Evolutionary conservation across 92 coral and sea anemone genomes (phyloP).

Genomic region (Porites divaricata): DNA sequence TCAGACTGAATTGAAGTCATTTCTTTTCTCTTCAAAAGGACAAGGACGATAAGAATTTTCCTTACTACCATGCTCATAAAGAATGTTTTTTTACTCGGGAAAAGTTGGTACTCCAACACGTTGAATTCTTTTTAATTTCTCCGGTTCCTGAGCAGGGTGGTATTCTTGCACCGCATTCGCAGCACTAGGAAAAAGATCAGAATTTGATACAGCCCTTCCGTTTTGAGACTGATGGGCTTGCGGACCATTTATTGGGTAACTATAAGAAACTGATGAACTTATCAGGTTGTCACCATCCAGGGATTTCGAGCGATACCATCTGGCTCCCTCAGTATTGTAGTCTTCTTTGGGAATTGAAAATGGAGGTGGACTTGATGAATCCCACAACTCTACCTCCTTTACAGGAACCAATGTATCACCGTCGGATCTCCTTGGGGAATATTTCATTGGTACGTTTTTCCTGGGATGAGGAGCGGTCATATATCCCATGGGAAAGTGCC

Average conservation of each 20-base stretch:
- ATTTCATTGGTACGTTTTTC: slow-evolving; percentile 3
- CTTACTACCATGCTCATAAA: too few species aligned
- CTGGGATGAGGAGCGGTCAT: slow-evolving; percentile 22
- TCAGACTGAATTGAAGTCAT: too few species aligned
- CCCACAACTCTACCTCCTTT: slow-evolving; percentile 31
- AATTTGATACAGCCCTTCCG: slow-evolving; percentile 3
- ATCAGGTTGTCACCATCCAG: not conserved
- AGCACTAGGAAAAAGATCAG: slow-evolving; percentile 7
- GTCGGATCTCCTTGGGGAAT: slow-evolving; percentile 1
- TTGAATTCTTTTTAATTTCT: slow-evolving; percentile 19
- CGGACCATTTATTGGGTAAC: slow-evolving; percentile 33
- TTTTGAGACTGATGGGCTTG: slow-evolving; percentile 8
- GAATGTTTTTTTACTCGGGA: slow-evolving; percentile 16
- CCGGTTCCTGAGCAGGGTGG: not conserved
- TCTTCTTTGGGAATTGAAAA: slow-evolving; percentile 36
- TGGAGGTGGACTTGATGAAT: slow-evolving; percentile 10
- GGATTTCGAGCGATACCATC: slow-evolving; percentile 38
- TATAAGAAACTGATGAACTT: slow-evolving; percentile 6
- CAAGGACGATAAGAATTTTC: too few species aligned
- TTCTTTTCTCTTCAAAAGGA: too few species aligned
- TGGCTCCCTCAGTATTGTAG: slow-evolving; percentile 36
- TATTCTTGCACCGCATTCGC: not conserved
- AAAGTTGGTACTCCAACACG: slow-evolving; percentile 50
- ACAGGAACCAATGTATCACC: slow-evolving; percentile 29
- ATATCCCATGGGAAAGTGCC: slow-evolving; percentile 18